Percentiles rank a stretch among this genome's conserved stretches.
These are phyloP conservation scores for Mythimna impura DNA, from an alignment of 2,888 invertebrate genomes.

Conservation along the genomic window DNA sequence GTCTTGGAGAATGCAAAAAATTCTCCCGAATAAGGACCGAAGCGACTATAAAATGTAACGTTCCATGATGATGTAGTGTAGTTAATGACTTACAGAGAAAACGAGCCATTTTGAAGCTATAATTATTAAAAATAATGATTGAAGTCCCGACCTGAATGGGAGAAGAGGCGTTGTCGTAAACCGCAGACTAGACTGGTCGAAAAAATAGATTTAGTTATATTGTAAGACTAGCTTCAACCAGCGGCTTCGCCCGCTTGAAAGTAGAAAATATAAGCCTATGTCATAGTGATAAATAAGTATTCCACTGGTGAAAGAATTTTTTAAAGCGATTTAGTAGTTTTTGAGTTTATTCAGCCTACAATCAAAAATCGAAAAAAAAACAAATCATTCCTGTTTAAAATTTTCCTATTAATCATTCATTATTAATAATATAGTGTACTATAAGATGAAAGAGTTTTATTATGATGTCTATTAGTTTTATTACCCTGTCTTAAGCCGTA, in stretches of 20 bases:
- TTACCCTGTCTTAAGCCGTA: too few species aligned
- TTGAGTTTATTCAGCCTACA: too few species aligned
- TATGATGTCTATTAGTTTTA: not conserved
- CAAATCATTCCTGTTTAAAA: too few species aligned
- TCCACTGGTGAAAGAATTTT: too few species aligned
- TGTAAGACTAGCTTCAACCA: not conserved
- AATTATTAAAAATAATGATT: conserved; percentile 48
- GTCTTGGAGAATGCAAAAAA: conserved; percentile 32
- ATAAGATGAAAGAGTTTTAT: not conserved
- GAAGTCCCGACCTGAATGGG: conserved; percentile 21
- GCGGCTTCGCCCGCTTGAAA: too few species aligned
- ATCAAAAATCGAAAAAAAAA: too few species aligned
- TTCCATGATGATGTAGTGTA: conserved; percentile 32
- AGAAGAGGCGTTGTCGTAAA: conserved; percentile 26
- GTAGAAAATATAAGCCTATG: too few species aligned
- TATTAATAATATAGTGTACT: too few species aligned
- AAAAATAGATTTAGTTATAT: conserved; percentile 7
- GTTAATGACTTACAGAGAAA: conserved; percentile 53
- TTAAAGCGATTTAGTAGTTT: too few species aligned
- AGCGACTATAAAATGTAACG: conserved; percentile 60
- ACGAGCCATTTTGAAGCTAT: conserved; percentile 32
- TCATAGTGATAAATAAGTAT: too few species aligned
- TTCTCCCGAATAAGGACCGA: conserved; percentile 34
- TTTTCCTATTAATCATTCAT: too few species aligned
- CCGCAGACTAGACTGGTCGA: conserved; percentile 21